Percentiles rank a stretch among this genome's conserved stretches.
phyloP scores from a whole-genome alignment of 2,888 invertebrate species.

The Meghimatium bilineatum region DNA sequence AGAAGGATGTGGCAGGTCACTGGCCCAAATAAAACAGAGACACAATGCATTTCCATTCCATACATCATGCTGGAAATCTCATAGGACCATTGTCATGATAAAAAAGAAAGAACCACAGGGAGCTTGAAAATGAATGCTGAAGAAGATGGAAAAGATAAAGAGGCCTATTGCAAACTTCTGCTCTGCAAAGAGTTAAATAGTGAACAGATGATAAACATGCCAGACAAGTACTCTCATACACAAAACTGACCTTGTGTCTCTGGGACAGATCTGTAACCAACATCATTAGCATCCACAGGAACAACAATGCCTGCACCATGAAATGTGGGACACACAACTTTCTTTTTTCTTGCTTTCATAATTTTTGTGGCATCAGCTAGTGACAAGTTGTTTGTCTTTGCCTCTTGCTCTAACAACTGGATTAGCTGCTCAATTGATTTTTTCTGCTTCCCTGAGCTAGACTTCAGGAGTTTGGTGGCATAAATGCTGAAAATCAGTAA shows the following conservation, averaged over 20 bases:
- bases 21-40: too few species aligned
- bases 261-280: conserved; percentile 88
- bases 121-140: too few species aligned
- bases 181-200: too few species aligned
- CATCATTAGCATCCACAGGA: conserved; percentile 85
- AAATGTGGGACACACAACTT: conserved; percentile 71
- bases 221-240: background rate
- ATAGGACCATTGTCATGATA: too few species aligned
- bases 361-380: conserved; percentile 81
- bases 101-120: too few species aligned
- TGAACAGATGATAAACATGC: background rate
- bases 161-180: too few species aligned
- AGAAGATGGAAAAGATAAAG: too few species aligned
- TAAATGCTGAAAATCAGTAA: conserved; percentile 62
- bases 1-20: too few species aligned
- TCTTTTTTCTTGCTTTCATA: conserved; percentile 79
- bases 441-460: conserved; percentile 50
- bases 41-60: too few species aligned
- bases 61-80: too few species aligned
- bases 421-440: conserved; percentile 79
- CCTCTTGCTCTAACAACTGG: conserved; percentile 82
- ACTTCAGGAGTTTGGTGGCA: conserved; percentile 63
- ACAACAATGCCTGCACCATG: conserved; percentile 80
- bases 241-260: conserved; percentile 79
- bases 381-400: conserved; percentile 81